Conservation (phyloP, 2,113 vertebrate genomes). For the Enhydra lutris region DNA sequence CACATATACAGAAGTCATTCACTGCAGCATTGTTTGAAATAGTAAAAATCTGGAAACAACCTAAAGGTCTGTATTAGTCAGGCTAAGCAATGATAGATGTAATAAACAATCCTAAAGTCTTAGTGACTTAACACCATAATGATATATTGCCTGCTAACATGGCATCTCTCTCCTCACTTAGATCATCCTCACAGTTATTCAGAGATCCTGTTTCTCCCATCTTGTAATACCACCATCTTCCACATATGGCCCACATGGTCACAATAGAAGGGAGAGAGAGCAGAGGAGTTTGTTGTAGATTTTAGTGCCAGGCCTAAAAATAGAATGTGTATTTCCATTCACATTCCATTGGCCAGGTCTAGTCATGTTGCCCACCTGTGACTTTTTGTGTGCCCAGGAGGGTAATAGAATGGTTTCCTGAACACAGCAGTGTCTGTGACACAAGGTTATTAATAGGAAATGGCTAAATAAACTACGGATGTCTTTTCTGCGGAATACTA, state of each 20-base stretch:
- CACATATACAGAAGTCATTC: background rate
- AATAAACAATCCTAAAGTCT: slow-evolving; percentile 7
- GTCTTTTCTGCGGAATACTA: background rate
- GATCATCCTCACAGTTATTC: background rate
- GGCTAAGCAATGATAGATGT: background rate
- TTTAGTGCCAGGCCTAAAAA: background rate
- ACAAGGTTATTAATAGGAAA: background rate
- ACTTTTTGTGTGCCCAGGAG: background rate
- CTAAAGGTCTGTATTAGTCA: background rate
- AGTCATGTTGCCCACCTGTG: background rate
- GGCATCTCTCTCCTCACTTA: background rate
- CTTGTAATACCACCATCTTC: background rate
- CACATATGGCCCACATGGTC: background rate
- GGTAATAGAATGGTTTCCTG: background rate
- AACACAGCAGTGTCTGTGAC: background rate
- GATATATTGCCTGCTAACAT: background rate
- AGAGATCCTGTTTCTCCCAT: background rate
- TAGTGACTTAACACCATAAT: background rate
- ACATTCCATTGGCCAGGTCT: background rate
- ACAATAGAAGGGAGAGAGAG: background rate
- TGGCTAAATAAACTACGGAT: background rate
- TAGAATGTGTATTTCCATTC: background rate
- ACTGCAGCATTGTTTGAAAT: background rate
- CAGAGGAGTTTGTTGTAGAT: background rate
- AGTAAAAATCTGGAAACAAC: background rate